Base-by-base conservation (phyloP, 2,113 vertebrate genomes). In the Cygnus atratus region DNA sequence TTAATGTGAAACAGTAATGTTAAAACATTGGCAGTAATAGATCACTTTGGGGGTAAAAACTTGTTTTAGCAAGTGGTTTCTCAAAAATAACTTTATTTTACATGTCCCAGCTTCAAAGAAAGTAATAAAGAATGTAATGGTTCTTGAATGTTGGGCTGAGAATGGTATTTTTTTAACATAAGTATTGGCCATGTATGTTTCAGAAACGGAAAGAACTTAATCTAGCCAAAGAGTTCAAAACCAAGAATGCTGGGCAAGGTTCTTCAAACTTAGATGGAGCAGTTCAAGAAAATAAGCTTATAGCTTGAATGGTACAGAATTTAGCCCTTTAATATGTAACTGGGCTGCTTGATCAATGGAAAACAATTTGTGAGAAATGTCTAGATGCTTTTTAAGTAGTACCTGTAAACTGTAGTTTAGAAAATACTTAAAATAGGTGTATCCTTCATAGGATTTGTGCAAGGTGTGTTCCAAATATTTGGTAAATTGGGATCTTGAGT, bases 31-130 rank as follows among this genome's bases (percentile, higher is more conserved):
- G 67, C 70, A 84, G 39, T 61, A 90, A 82, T 70, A 87, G 26
- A 93, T 57, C 55, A 58, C 26, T 96, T 82, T 37, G 78, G 48
- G 58, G 48, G 54, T 25, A 65, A 78, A 93, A 88, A n/a, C 33
- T 85, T 88, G n/a, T 76, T 90, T 68, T 84, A 93, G 90, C 18
- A 95, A 97, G 75, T 58, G 18, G 25, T 67, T 95, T 90, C 50
- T 81, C 28, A 58, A 86, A 77, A 90, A 74, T n/a, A 74, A n/a
- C 24, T 41, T 50, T 44, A 22, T 48, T 86, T 86, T 76, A 17
- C 28, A 19, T 58, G 12, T 66, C 24, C 21, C 48, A 52, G 43
- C 67, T 91, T 97, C 84, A 95, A 95, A 91, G 67, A 95, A 95
- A 91, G 71, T 68, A 6, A 52, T 92, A 93, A 93, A 93, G 6